Conservation (phyloP, 1,140 invertebrate species). For the Kradibia gibbosae region DNA sequence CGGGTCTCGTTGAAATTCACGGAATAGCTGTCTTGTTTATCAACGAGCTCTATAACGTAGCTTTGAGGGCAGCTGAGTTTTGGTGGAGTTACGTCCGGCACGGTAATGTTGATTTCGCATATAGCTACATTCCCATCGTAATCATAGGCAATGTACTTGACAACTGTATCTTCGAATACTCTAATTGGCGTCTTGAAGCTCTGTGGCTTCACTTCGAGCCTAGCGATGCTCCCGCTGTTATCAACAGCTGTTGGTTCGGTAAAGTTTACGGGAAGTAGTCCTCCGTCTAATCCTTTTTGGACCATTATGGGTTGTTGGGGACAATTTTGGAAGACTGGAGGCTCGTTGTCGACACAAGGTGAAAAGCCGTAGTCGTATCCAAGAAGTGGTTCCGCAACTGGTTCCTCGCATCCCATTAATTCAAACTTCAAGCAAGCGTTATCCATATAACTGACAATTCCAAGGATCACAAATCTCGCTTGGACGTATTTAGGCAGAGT, state of each 20-base stretch:
- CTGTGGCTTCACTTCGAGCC: conserved; percentile 91
- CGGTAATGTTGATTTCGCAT: conserved; percentile 96
- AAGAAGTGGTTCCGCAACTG: conserved; percentile 82
- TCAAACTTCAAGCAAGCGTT: conserved; percentile 98
- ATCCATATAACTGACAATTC: conserved; percentile 96
- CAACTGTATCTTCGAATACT: conserved; percentile 92
- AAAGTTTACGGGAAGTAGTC: conserved; percentile 90
- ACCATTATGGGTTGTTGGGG: conserved; percentile 93
- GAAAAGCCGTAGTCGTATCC: conserved; percentile 96
- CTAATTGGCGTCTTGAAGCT: conserved; percentile 91
- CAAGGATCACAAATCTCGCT: conserved; percentile 93
- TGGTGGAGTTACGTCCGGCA: conserved; percentile 95
- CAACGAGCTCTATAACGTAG: conserved; percentile 93
- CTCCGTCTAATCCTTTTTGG: conserved; percentile 88
- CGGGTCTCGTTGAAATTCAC: conserved; percentile 95
- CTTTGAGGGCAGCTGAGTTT: conserved; percentile 94
- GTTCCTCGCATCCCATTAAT: conserved; percentile 94
- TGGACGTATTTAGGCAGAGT: conserved; percentile 93
- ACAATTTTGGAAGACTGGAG: conserved; percentile 96
- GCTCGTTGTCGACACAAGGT: conserved; percentile 95
- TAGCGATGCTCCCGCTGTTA: conserved; percentile 94
- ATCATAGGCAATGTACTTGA: conserved; percentile 96
- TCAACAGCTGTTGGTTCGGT: conserved; percentile 93
- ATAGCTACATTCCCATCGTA: conserved; percentile 97
- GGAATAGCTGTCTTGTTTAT: conserved; percentile 90